Base-by-base conservation (phyloP, 37 sponge, comb jelly and placozoan species). In the Spongia lamella region DNA sequence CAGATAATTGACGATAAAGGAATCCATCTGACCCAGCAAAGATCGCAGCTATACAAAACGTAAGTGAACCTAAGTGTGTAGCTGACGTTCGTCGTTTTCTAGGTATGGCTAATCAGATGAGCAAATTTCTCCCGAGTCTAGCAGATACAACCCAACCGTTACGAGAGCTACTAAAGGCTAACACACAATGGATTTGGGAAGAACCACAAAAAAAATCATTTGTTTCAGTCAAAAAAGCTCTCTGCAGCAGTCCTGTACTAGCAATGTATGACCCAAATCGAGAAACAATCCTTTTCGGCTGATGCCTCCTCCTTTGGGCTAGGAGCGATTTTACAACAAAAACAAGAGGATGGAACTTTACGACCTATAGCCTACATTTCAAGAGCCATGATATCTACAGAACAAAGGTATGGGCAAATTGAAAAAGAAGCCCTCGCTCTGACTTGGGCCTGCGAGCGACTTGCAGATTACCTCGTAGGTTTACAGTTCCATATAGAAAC, bases 351-450 rank as follows among this genome's bases (percentile, higher is more conserved):
- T 40, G 7, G 67, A 65, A 24, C 26, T 26, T 22, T 60, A 21
- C 14, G 16, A 21, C 79, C 86, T 16, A 38, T 84, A 7, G 85
- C 79, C 13, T 84, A 71, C 78, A 56, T 60, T 15, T 84, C 86
- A 61, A 57, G 79, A 36, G 11, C 79, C 1, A 33, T 84, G 57
- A 63, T 66, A 27, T 32, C 65, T 2, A 71, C 79, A 26, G 58
- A 72, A 54, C 58, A 72, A 25, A 40, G 73, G 52, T 71, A 72
- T 71, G 72, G 71, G 19, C 84, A 83, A 53, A 76, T 83, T 11
- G 84, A 83, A 36, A 83, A 76, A 63, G 84, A 83, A 54, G 76
- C 63, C 13, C 47, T 83, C 24, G 77, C 77, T 19, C 17, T 76
- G 3, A 65, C 61, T 11, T 73, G 79, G 79, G 86, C 75, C 15